Percentiles rank a stretch among this genome's conserved stretches.
These are phyloP conservation scores for Polyommatus iphigenia DNA, from an alignment of 2,888 invertebrate species.

Conservation along the genomic window DNA sequence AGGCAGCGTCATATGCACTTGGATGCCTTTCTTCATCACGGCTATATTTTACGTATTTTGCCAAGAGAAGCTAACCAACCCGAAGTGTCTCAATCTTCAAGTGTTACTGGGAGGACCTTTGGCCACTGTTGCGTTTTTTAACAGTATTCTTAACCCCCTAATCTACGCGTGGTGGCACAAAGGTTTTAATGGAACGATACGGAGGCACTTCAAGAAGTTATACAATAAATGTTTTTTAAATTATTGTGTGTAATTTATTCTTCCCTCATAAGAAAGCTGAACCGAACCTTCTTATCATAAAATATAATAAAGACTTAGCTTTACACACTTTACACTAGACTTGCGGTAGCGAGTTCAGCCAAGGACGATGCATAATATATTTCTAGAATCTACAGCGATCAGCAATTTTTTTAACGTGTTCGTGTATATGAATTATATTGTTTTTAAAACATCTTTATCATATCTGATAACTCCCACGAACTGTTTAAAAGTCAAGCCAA, in stretches of 20 bases:
- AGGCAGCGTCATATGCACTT: conserved; percentile 81
- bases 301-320: too few species aligned
- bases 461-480: too few species aligned
- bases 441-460: too few species aligned
- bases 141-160: conserved; percentile 82
- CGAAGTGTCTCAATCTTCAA: conserved; percentile 70
- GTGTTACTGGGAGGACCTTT: conserved; percentile 80
- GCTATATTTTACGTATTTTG: conserved; percentile 79
- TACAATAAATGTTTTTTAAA: conserved; percentile 20
- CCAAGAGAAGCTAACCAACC: conserved; percentile 65
- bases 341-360: too few species aligned
- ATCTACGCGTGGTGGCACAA: conserved; percentile 87
- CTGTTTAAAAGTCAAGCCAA: too few species aligned
- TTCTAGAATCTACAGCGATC: too few species aligned
- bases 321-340: too few species aligned
- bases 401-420: too few species aligned
- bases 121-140: conserved; percentile 80
- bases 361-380: too few species aligned
- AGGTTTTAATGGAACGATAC: conserved; percentile 79
- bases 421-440: too few species aligned
- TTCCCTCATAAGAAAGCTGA: too few species aligned
- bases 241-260: background rate
- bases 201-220: conserved; percentile 52
- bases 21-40: conserved; percentile 82
- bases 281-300: too few species aligned